Evolutionary conservation across 2,113 vertebrate species (phyloP), one percentile per base, ranked within the genome.

Genomic region (Eupsittula cactorum): DNA sequence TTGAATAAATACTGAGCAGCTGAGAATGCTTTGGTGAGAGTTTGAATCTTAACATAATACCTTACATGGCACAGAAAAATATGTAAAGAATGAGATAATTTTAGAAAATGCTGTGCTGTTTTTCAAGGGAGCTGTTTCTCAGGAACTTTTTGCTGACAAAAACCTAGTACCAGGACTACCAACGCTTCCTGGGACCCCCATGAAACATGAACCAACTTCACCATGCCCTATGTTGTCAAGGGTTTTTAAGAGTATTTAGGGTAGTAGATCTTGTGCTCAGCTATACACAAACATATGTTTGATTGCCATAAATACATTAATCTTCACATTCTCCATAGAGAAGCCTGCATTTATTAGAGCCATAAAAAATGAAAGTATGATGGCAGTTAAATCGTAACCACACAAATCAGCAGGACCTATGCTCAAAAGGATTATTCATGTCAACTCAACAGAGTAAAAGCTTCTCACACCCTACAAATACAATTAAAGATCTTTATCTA

Each of bases 401-500:
- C 92, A 85, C 70, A 82, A 82, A 91, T 9, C 62, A 87, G 82
- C 65, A 95, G 77, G 86, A 92, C 71, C 28, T 79, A 68, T 60
- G 59, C 57, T 94, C 88, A 89, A 62, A 88, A 95, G 62, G 74
- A 85, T 87, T 95, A 90, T 82, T 92, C 73, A 46, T 82, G 77
- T 80, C 88, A 95, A 70, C 50, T 81, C 44, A 65, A 55, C 16
- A 49, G 15, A 94, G 44, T 23, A 92, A 91, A 95, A 89, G 46
- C 65, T 85, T 92, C 88, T 95, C 77, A 85, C 62, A 91, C 47
- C 81, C 83, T 79, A 82, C 70, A 93, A 95, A 94, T 52, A 82
- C 82, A 94, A 96, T 95, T 79, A 88, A 77, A 93, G 77, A 93
- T 85, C 47, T 89, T 91, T 53, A 93, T 93, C 77, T 88, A 63